Conservation (phyloP, 2,113 vertebrate species). For the Rhodinocichla rosea region DNA sequence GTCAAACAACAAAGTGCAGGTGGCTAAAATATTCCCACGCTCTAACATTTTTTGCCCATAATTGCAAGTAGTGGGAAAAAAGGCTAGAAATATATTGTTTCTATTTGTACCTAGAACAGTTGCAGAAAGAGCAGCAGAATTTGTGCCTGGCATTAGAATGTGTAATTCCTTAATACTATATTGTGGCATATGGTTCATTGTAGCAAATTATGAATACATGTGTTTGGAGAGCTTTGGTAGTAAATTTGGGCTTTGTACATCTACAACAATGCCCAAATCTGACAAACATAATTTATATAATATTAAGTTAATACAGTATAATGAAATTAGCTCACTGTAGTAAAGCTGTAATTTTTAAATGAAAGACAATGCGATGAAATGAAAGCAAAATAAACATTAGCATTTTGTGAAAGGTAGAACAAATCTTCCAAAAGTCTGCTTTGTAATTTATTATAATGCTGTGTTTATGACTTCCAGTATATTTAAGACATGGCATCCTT, state of each 20-base stretch:
- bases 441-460: constrained; percentile 56
- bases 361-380: constrained; percentile 64
- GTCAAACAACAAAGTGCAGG: constrained; percentile 57
- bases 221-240: constrained; percentile 66
- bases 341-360: constrained; percentile 78
- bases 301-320: constrained; percentile 79
- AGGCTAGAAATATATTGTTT: constrained; percentile 74
- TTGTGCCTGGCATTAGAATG: constrained; percentile 65
- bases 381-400: constrained; percentile 73
- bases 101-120: constrained; percentile 73
- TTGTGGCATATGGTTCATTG: constrained; percentile 63
- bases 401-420: constrained; percentile 72
- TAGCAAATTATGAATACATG: constrained; percentile 74
- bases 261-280: constrained; percentile 70
- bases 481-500: constrained; percentile 39
- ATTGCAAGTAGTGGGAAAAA: constrained; percentile 61
- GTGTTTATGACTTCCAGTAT: constrained; percentile 55
- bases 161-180: constrained; percentile 74
- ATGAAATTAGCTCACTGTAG: constrained; percentile 77
- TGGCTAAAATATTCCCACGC: constrained; percentile 71
- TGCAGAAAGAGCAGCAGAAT: constrained; percentile 41
- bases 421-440: constrained; percentile 67
- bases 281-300: constrained; percentile 77
- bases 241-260: constrained; percentile 73
- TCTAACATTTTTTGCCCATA: constrained; percentile 66